These are phyloP conservation scores for Eupithecia tripunctaria DNA, from an alignment of 2,888 invertebrate species.

Conservation along the genomic window DNA sequence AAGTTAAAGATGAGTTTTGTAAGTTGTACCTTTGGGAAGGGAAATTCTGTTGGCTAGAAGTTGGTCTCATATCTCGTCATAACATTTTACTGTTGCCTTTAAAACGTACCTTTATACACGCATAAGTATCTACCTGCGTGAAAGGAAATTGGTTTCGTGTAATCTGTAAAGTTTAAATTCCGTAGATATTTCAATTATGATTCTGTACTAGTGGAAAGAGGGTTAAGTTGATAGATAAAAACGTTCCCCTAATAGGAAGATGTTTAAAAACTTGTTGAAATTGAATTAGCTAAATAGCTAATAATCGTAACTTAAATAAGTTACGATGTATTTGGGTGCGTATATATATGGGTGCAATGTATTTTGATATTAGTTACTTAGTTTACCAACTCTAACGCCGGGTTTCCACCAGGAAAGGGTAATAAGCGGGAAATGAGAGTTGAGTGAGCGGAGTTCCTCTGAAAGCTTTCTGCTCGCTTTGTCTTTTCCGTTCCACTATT, in stretches of 20 bases:
- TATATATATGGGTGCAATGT: neutral
- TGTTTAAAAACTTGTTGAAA: neutral
- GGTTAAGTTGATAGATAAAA: slow-evolving; percentile 22
- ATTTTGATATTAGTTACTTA: neutral
- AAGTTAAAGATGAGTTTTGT: slow-evolving; percentile 45
- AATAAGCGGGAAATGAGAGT: too few relatives aligned
- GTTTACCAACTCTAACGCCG: neutral
- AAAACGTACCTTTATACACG: slow-evolving; percentile 53
- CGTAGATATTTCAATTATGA: slow-evolving; percentile 44
- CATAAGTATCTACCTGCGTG: slow-evolving; percentile 47
- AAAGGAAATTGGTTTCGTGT: slow-evolving; percentile 70
- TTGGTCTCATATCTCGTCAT: slow-evolving; percentile 76
- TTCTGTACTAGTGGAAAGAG: slow-evolving; percentile 18
- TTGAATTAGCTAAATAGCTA: too few relatives aligned
- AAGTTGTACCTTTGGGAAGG: slow-evolving; percentile 28
- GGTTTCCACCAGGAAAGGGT: too few relatives aligned
- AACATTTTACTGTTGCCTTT: slow-evolving; percentile 75
- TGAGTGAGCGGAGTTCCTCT: too few relatives aligned
- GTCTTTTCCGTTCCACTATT: too few relatives aligned
- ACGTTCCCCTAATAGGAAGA: slow-evolving; percentile 3
- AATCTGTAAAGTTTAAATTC: slow-evolving; percentile 63
- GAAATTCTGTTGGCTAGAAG: slow-evolving; percentile 54
- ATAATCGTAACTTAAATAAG: too few relatives aligned
- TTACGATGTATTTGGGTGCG: slow-evolving; percentile 2
- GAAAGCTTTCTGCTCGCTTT: too few relatives aligned